phyloP scores from a whole-genome alignment of 2,113 vertebrate genomes.

The Mystacornis crossleyi region DNA sequence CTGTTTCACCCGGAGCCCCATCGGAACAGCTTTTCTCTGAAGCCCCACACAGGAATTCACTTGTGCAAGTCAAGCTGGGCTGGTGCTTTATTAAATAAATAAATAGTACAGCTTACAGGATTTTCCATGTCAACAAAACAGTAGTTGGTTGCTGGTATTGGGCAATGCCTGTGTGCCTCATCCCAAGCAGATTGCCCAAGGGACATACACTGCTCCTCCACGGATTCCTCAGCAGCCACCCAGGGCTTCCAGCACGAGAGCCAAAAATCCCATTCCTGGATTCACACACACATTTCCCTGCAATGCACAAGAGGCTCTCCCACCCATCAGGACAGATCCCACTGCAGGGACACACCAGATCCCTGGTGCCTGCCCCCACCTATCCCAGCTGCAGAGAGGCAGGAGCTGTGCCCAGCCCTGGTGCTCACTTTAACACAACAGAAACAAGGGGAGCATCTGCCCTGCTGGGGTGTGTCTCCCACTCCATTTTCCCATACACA shows the following conservation, averaged over 20 bases:
- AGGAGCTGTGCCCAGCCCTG: background rate
- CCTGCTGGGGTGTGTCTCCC: background rate
- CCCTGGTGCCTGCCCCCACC: background rate
- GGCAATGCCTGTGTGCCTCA: background rate
- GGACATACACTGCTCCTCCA: background rate
- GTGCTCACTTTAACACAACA: background rate
- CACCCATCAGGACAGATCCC: background rate
- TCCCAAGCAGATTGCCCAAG: fast-evolving
- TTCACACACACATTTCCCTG: background rate
- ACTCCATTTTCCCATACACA: background rate
- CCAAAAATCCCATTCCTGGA: background rate
- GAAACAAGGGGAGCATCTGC: background rate
- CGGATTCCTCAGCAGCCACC: background rate
- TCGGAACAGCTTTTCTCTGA: background rate
- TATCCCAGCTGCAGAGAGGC: background rate
- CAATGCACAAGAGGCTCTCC: background rate
- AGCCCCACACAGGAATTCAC: background rate
- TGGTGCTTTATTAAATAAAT: background rate
- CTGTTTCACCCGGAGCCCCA: background rate
- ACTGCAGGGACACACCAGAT: fast-evolving
- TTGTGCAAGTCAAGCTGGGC: background rate
- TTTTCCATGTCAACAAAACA: background rate
- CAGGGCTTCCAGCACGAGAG: background rate
- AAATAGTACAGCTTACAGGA: background rate
- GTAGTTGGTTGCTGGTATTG: background rate